phyloP scores from a whole-genome alignment of 2,113 vertebrate genomes.

The Nyctereutes procyonoides region DNA sequence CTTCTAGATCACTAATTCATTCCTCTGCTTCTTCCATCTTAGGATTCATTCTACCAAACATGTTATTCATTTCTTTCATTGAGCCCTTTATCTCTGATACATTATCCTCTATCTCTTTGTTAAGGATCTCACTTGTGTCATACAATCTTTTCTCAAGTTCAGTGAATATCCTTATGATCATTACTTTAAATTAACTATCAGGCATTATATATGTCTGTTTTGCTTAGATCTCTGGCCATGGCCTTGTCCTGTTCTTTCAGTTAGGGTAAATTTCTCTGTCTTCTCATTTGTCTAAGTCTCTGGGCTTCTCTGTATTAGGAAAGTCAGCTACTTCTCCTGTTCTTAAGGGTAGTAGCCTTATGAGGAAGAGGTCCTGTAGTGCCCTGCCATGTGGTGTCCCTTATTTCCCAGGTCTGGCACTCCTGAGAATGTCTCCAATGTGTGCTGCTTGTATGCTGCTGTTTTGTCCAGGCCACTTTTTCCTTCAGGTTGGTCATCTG shows the following conservation, averaged over 20 bases:
- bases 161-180: neutral
- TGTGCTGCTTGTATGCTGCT: neutral
- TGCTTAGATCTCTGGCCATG: neutral
- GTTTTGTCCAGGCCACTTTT: neutral
- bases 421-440: neutral
- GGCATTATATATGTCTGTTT: neutral
- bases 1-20: neutral
- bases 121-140: neutral
- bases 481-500: neutral
- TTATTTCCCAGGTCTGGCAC: neutral
- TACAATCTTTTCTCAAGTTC: neutral
- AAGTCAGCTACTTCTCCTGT: neutral
- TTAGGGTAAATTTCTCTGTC: neutral
- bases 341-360: neutral
- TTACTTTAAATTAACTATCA: neutral
- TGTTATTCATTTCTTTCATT: neutral
- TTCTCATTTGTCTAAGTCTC: neutral
- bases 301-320: neutral
- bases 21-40: neutral
- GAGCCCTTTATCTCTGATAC: neutral
- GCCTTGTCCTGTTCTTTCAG: neutral
- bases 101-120: neutral
- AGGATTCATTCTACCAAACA: neutral
- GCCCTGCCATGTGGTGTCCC: neutral
- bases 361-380: neutral